phyloP scores from a whole-genome alignment of 2,888 invertebrate genomes.

The Synergus japonicus region DNA sequence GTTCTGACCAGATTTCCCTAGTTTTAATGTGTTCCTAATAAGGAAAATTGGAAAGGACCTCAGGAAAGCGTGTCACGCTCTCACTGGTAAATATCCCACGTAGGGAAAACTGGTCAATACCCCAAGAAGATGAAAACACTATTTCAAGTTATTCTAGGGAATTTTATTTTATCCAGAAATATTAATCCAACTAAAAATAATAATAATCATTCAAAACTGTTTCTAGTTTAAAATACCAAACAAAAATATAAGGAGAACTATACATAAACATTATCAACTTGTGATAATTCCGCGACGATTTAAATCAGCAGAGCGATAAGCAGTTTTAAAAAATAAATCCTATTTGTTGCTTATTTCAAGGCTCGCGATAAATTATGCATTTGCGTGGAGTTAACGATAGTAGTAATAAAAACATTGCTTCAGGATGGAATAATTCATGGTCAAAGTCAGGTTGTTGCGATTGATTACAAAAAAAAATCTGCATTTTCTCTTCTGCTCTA shows the following conservation, averaged over 20 bases:
- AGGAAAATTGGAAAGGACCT: too few relatives aligned
- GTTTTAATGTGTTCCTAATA: too few relatives aligned
- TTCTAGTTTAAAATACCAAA: too few relatives aligned
- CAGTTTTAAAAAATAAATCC: slow-evolving; percentile 3
- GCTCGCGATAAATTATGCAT: slow-evolving; percentile 33
- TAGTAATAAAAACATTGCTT: slow-evolving; percentile 21
- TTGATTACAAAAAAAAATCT: slow-evolving; percentile 7
- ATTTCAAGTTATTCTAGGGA: too few relatives aligned
- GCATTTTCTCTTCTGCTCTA: background rate
- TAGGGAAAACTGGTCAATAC: too few relatives aligned
- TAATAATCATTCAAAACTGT: too few relatives aligned
- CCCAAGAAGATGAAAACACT: too few relatives aligned
- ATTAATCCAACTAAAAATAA: too few relatives aligned
- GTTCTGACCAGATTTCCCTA: too few relatives aligned
- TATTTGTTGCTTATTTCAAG: slow-evolving; percentile 36
- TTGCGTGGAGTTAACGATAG: slow-evolving; percentile 20
- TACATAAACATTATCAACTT: background rate
- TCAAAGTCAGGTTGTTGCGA: slow-evolving; percentile 14
- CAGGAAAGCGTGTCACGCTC: too few relatives aligned
- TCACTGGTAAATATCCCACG: too few relatives aligned
- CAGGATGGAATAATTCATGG: slow-evolving; percentile 23
- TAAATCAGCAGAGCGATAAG: slow-evolving; percentile 23
- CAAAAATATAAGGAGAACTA: background rate
- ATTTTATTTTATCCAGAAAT: too few relatives aligned
- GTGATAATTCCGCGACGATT: background rate